These are phyloP conservation scores for Uromys caudimaculatus DNA, from an alignment of 2,797 vertebrate genomes.

Conservation along the genomic window DNA sequence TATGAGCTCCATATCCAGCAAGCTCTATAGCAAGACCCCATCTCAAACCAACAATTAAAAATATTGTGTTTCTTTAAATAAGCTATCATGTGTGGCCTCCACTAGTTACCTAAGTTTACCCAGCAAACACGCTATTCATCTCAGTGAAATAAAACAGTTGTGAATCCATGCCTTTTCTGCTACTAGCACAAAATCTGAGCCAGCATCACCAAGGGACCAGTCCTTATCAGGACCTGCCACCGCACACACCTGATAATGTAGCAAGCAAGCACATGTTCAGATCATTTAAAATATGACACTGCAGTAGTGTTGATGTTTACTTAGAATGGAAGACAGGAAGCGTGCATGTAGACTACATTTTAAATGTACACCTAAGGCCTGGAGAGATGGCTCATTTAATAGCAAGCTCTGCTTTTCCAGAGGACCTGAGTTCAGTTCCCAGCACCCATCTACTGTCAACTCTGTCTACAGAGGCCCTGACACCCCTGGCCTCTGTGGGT, in stretches of 20 bases:
- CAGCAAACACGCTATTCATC: neutral
- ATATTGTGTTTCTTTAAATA: constrained; percentile 40
- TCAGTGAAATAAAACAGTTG: constrained; percentile 9
- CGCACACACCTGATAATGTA: neutral
- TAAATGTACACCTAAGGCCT: neutral
- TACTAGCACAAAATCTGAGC: constrained; percentile 20
- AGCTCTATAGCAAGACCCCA: neutral
- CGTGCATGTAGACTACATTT: constrained; percentile 3
- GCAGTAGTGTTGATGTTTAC: neutral
- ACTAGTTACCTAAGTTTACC: constrained; percentile 20
- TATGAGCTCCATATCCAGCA: neutral
- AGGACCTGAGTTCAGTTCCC: neutral
- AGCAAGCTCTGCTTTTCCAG: neutral
- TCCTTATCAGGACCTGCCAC: neutral
- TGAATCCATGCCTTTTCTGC: constrained; percentile 5
- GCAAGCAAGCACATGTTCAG: neutral
- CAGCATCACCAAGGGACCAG: neutral
- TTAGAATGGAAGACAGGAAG: constrained; percentile 39
- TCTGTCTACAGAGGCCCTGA: neutral
- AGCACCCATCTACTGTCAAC: neutral
- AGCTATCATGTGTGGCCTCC: neutral
- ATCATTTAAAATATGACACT: constrained; percentile 45
- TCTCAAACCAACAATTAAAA: neutral
- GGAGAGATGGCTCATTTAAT: neutral
- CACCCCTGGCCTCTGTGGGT: neutral